Evolutionary conservation across 2,113 vertebrate species (phyloP), one percentile per base, ranked within the genome.

Genomic region (Xyrauchen texanus): DNA sequence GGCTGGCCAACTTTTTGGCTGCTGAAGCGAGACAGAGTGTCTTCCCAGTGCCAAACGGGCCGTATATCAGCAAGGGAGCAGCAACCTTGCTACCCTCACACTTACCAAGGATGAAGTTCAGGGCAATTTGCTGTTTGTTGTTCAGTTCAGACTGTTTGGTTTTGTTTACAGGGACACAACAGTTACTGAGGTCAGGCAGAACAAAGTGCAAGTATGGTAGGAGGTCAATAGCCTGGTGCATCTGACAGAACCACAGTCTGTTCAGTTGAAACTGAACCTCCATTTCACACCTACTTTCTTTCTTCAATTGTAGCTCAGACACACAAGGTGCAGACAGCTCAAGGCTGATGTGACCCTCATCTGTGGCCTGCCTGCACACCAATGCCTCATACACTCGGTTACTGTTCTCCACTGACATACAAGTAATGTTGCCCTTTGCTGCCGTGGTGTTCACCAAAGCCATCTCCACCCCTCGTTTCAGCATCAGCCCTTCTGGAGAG

Each of bases 21-120:
- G 96, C 94, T 88, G 89, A 94, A 67, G 95, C 94, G 74, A 98
- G 91, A 0, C 95, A 97, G 85, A 93, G 96, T 0, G 96, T 98
- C 89, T 97, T 98, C 71, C 97, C 96, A 0, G 96, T 98, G 82
- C 96, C 96, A 0, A 97, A 98, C 0, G 97, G 96, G 15, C 96
- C 96, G 0, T 97, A 98, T 85, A 98, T 95, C 60, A 98, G 93
- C 8, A 98, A 90, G 0, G 96, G 95, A 0, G 95, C 92, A 0
- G 90, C 82, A 3, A 57, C 85, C 64, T 85, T 85, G 0, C 9
- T 21, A 6, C 9, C 83, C 0, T 71, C 68, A 0, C 73, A 51
- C 47, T 85, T 74, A 7, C 95, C 94, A 0, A 87, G 87, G 15
- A 97, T 96, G 83, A 94, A 94, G 65, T 87, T 85, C 68, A 96